Conservation (phyloP, 2,797 vertebrate species). For the Myiothlypis chrysogaster region DNA sequence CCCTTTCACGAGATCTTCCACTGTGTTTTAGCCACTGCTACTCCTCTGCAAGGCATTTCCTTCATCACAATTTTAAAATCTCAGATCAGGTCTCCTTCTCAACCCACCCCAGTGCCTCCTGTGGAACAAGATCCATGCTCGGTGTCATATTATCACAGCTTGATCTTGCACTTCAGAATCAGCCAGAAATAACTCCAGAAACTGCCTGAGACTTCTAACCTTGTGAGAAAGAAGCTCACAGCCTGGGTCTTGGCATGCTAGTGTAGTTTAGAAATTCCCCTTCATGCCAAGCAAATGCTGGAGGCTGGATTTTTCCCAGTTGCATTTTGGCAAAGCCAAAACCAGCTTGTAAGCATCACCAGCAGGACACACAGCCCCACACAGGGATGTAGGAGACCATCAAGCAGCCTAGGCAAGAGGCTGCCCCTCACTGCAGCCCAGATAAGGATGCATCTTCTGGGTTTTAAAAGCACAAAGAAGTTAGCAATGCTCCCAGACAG, state of each 20-base stretch:
- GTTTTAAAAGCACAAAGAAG: not conserved
- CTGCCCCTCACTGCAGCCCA: not conserved
- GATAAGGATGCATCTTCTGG: not conserved
- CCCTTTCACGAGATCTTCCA: not conserved
- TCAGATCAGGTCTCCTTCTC: not conserved
- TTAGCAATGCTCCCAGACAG: not conserved
- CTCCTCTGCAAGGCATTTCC: not conserved
- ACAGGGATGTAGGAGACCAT: accelerated
- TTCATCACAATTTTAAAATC: not conserved
- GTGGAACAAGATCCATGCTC: accelerated
- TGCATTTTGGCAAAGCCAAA: not conserved
- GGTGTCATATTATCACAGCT: not conserved
- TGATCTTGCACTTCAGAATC: not conserved
- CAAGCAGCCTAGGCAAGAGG: accelerated
- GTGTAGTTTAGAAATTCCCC: not conserved
- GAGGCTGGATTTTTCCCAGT: not conserved
- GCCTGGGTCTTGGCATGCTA: accelerated
- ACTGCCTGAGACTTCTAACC: not conserved
- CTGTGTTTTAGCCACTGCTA: not conserved
- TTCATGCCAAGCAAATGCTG: accelerated
- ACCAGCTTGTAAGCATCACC: not conserved
- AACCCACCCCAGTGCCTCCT: accelerated
- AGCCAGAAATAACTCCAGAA: not conserved
- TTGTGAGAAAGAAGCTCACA: not conserved
- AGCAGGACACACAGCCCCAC: accelerated